Base-by-base conservation (phyloP, 2,113 vertebrate genomes). In the Hoplias malabaricus region DNA sequence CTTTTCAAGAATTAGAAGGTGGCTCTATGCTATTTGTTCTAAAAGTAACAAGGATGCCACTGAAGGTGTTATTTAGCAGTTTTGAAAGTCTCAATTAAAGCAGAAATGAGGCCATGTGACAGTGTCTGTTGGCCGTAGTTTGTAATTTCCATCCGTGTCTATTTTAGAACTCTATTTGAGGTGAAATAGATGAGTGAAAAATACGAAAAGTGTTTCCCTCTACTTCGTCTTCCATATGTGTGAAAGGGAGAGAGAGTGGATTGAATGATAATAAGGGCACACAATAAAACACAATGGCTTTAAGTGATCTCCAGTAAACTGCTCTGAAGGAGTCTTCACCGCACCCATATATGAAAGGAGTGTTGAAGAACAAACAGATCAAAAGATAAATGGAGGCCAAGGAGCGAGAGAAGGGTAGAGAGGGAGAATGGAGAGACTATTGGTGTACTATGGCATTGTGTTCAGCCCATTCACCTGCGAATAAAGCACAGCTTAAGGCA, bases 381-480 rank as follows among this genome's bases (percentile, higher is more conserved):
- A n/a, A 57, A 57, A 73, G 38, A 29, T 59, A 25, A 57, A 50
- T 12, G 48, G 5, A 27, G 33, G 29, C 11, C n/a, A n/a, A n/a
- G n/a, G n/a, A n/a, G n/a, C n/a, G n/a, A n/a, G n/a, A 54, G n/a
- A 48, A 19, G 25, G 21, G 57, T 7, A 21, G 2, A 61, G 71
- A 74, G 57, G 50, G 33, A 63, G 71, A 73, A 73, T 4, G 46
- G 42, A 7, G 13, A 50, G 72, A 74, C 63, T 62, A 63, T 29
- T 50, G 59, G 59, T 75, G 72, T 50, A 65, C 59, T 25, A 59
- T 63, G 43, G 59, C 72, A 34, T 61, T 43, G 14, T 59, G 16
- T 48, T 13, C 19, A 25, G 57, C 71, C 34, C 29, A 6, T 74
- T 74, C n/a, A 36, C 29, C 25, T 63, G 50, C 36, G 57, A 33